Evolutionary conservation across 1,140 invertebrate genomes (phyloP), one percentile per base, ranked within the genome.

Genomic region (Caerostris darwini): DNA sequence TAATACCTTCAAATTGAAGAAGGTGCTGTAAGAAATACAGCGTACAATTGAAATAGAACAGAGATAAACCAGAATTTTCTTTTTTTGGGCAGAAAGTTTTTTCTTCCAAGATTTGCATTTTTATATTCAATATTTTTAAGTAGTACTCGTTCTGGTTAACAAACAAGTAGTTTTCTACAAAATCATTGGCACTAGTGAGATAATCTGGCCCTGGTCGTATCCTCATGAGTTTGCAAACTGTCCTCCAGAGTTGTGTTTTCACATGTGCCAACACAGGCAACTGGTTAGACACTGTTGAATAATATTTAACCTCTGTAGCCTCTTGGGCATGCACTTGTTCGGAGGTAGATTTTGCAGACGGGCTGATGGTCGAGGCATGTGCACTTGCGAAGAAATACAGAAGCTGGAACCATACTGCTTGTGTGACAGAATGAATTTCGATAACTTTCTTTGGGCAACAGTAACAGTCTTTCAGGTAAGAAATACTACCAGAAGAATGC

Each of bases 301-400:
- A 56, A 53, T 86, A 54, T 89, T 53, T 93, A 57, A 69, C 57
- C 71, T 17, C 59, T 83, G 96, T 98, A 99, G 98, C 97, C 98
- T 99, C 97, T 98, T 99, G 97, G 99, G 99, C 97, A 99, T 99
- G 98, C 98, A 99, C 97, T 98, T 99, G 96, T 99, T 99, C 97
- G 98, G 98, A 96, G 98, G 98, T 98, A 99, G 99, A 97, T 99
- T 99, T 98, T 99, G 99, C 98, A 94, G 85, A 77, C 77, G 94
- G 96, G 97, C 97, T 96, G 97, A 98, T 96, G 98, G 98, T 96
- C 97, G 97, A 96, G 97, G 97, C 96, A 95, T 95, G 83, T 99
- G 99, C 97, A 98, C 97, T 96, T 99, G 98, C 97, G 97, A 97
- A 96, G 98, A 99, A 97, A 98, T 98, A 96, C 97, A 98, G 96